These are phyloP conservation scores for Galaxias olidus DNA, from an alignment of 2,797 vertebrate species.

Conservation along the genomic window DNA sequence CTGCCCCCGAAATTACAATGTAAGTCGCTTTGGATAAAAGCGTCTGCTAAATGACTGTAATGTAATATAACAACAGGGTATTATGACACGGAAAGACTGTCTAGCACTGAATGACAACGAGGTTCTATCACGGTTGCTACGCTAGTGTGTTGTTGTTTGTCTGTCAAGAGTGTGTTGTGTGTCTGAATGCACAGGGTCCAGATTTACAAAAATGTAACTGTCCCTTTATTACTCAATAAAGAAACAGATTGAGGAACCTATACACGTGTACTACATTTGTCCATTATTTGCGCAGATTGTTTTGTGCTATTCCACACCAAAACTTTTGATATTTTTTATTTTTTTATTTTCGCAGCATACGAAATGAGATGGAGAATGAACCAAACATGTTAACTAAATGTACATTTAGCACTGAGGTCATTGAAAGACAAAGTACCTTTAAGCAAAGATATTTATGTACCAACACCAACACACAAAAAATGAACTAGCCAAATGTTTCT, in stretches of 20 bases:
- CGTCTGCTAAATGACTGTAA: too few relatives aligned
- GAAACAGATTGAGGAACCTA: slow-evolving; percentile 53
- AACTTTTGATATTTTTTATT: too few relatives aligned
- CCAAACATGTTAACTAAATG: too few relatives aligned
- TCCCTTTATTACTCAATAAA: slow-evolving; percentile 63
- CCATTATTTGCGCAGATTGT: not conserved
- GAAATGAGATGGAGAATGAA: too few relatives aligned
- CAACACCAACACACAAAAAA: not conserved
- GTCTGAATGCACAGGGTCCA: slow-evolving; percentile 20
- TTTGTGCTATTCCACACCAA: not conserved
- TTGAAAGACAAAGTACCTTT: too few relatives aligned
- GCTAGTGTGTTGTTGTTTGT: slow-evolving; percentile 11
- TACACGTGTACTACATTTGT: not conserved
- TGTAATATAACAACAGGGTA: not conserved
- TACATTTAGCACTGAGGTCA: too few relatives aligned
- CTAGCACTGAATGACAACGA: not conserved
- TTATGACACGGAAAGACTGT: not conserved
- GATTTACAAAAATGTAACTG: not conserved
- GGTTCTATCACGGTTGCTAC: too few relatives aligned
- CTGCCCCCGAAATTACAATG: too few relatives aligned
- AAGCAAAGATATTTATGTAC: not conserved
- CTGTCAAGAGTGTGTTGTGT: too few relatives aligned
- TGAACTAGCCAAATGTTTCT: too few relatives aligned
- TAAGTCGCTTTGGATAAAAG: too few relatives aligned
- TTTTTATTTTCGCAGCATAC: too few relatives aligned